Conservation (phyloP, 2,888 invertebrate species). For the Crematogaster levior region DNA sequence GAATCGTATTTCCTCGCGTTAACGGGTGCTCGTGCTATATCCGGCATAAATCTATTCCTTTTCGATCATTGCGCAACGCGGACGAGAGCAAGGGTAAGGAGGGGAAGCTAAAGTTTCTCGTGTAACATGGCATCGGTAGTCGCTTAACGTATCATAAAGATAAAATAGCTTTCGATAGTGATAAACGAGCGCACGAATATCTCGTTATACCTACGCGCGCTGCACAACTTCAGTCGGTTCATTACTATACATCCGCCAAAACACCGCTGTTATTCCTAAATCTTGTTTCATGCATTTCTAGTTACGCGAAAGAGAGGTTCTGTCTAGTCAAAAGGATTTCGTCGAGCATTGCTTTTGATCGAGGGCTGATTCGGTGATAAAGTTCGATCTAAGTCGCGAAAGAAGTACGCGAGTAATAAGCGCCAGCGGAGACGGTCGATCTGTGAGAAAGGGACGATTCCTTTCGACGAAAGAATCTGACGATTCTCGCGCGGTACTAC, state of each 20-base stretch:
- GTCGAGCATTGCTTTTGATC: slow-evolving; percentile 61
- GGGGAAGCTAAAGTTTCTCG: slow-evolving; percentile 28
- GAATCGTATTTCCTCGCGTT: slow-evolving; percentile 48
- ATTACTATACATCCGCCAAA: slow-evolving; percentile 41
- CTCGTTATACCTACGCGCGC: not conserved
- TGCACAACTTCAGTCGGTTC: slow-evolving; percentile 40
- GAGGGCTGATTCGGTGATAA: slow-evolving; percentile 68
- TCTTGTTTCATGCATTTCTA: slow-evolving; percentile 57
- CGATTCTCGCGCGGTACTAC: slow-evolving; percentile 54
- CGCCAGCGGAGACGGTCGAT: slow-evolving; percentile 42
- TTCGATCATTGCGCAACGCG: slow-evolving; percentile 37
- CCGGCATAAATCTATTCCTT: slow-evolving; percentile 51
- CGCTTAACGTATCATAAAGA: slow-evolving; percentile 37
- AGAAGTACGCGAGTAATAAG: slow-evolving; percentile 67
- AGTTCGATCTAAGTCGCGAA: slow-evolving; percentile 67
- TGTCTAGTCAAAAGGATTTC: slow-evolving; percentile 31
- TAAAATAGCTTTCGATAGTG: slow-evolving; percentile 45
- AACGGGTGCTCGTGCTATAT: slow-evolving; percentile 40
- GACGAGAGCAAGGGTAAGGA: not conserved
- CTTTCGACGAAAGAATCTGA: slow-evolving; percentile 59
- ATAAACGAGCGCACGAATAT: slow-evolving; percentile 58
- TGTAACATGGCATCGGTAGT: slow-evolving; percentile 16
- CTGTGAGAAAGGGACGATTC: slow-evolving; percentile 62
- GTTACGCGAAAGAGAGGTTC: not conserved
- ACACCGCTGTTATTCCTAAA: not conserved